Evolutionary conservation across 2,797 vertebrate species (phyloP).

Genomic region (Acanthurus leucopareius): DNA sequence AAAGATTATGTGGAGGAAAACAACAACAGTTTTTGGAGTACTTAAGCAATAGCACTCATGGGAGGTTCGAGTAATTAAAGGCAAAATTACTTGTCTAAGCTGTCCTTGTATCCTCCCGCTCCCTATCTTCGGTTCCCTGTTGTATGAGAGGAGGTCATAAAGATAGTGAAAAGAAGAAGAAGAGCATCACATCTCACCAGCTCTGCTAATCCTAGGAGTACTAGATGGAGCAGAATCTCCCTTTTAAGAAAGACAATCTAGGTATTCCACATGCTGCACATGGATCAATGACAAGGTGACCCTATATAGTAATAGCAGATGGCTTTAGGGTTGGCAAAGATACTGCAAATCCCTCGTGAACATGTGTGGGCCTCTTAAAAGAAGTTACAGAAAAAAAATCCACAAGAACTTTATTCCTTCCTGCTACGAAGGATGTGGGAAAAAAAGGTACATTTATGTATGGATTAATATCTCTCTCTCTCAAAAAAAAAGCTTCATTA

Average conservation of each 20-base stretch:
- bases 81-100: slow-evolving; percentile 83
- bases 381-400: slow-evolving; percentile 22
- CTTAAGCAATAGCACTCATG: slow-evolving; percentile 80
- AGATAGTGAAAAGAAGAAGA: slow-evolving; percentile 52
- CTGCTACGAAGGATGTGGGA: slow-evolving; percentile 3
- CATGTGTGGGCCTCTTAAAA: slow-evolving; percentile 32
- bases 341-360: slow-evolving; percentile 64
- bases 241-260: slow-evolving; percentile 71
- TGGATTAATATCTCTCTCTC: slow-evolving; percentile 26
- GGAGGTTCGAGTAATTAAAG: slow-evolving; percentile 83
- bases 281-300: slow-evolving; percentile 79
- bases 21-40: slow-evolving; percentile 78
- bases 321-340: slow-evolving; percentile 56
- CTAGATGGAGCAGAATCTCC: slow-evolving; percentile 48
- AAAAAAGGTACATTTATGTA: slow-evolving; percentile 8
- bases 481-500: slow-evolving; percentile 43
- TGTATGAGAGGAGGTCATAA: slow-evolving; percentile 68
- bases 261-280: slow-evolving; percentile 66
- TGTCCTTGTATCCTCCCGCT: slow-evolving; percentile 73
- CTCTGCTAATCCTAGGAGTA: slow-evolving; percentile 65
- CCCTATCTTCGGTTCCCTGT: slow-evolving; percentile 53
- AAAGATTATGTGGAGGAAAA: slow-evolving; percentile 82
- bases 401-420: slow-evolving; percentile 3
- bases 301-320: slow-evolving; percentile 46
- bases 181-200: slow-evolving; percentile 48